These are phyloP conservation scores for Salpingus planirostris DNA, from an alignment of 2,888 invertebrate species.

Conservation along the genomic window DNA sequence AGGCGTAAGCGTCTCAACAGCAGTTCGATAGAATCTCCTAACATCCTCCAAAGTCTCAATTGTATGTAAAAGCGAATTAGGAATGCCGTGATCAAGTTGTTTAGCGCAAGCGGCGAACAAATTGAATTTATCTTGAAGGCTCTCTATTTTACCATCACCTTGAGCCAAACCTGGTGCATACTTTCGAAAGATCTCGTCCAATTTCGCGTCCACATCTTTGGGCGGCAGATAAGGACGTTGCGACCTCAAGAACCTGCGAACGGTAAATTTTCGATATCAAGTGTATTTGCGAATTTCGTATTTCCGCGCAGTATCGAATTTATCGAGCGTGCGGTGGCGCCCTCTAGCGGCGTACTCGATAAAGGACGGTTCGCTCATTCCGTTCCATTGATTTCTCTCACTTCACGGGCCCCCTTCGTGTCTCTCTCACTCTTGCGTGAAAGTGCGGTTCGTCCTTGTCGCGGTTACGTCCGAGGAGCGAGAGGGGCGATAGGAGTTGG, in stretches of 20 bases:
- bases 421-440: background rate
- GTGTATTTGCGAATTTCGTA: constrained; percentile 15
- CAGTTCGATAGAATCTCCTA: constrained; percentile 60
- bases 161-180: constrained; percentile 47
- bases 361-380: no score
- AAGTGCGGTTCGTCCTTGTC: background rate
- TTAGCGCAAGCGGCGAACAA: constrained; percentile 61
- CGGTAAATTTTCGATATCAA: constrained; percentile 3
- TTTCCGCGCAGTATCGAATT: constrained; percentile 38
- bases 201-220: constrained; percentile 49
- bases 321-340: constrained; percentile 38
- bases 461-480: no score
- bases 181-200: constrained; percentile 52
- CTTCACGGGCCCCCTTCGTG: background rate
- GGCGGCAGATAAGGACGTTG: constrained; percentile 69
- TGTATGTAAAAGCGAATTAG: constrained; percentile 71
- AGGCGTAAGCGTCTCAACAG: constrained; percentile 61
- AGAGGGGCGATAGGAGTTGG: no score
- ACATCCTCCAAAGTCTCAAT: constrained; percentile 70
- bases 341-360: constrained; percentile 20
- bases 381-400: no score
- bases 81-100: constrained; percentile 67
- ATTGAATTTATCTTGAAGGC: constrained; percentile 52
- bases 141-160: constrained; percentile 39
- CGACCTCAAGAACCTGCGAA: constrained; percentile 64